Evolutionary conservation across 2,888 invertebrate species (phyloP).

Genomic region (Harpalus rufipes): DNA sequence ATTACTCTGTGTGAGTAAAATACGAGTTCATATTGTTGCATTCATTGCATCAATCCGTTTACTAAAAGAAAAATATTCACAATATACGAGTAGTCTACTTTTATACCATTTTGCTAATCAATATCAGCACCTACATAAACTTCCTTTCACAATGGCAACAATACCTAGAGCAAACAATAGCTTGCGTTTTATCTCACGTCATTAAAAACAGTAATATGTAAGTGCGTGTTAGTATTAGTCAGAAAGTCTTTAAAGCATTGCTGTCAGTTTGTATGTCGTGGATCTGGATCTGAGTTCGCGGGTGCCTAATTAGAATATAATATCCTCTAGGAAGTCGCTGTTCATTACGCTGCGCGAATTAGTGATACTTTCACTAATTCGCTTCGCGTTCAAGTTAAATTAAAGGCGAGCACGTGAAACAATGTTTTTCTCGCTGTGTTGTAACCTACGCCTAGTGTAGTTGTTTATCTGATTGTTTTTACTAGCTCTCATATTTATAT

Average conservation of each 20-base stretch:
- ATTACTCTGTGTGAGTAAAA: neutral
- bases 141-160: slow-evolving; percentile 18
- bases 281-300: neutral
- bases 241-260: neutral
- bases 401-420: slow-evolving; percentile 8
- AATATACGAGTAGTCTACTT: neutral
- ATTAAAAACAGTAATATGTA: slow-evolving; percentile 30
- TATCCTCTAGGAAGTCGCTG: slow-evolving; percentile 40
- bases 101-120: slow-evolving; percentile 10
- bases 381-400: slow-evolving; percentile 5
- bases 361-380: slow-evolving; percentile 40
- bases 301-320: slow-evolving; percentile 50
- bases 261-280: neutral
- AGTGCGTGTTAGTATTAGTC: slow-evolving; percentile 19
- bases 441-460: neutral
- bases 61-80: neutral
- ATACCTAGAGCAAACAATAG: slow-evolving; percentile 24
- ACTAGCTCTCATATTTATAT: slow-evolving; percentile 1
- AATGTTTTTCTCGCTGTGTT: slow-evolving; percentile 20
- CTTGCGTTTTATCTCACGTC: slow-evolving; percentile 9
- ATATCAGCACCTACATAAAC: slow-evolving; percentile 29
- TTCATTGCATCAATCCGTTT: neutral
- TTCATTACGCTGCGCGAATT: slow-evolving; percentile 38
- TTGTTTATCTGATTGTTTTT: slow-evolving; percentile 1
- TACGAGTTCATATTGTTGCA: neutral